Conservation (phyloP, 2,797 vertebrate genomes). For the Enteromius radiatus region DNA sequence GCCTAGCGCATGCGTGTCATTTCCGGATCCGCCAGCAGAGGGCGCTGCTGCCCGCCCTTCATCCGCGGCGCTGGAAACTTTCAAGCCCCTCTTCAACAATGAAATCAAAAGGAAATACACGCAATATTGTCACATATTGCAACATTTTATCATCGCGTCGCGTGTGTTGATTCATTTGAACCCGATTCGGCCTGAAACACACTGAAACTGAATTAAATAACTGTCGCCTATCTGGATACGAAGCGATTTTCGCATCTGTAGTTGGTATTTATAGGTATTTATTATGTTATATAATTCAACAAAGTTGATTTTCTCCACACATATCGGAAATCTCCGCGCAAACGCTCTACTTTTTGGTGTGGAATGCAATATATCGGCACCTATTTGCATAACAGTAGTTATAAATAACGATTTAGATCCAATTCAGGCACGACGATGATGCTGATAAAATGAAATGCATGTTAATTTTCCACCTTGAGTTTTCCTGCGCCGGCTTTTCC, state of each 20-base stretch:
- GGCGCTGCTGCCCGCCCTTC: conserved; percentile 78
- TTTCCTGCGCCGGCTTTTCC: neutral
- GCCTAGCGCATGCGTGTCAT: neutral
- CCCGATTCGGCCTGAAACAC: too few species aligned
- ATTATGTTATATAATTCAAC: conserved; percentile 28
- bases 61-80: conserved; percentile 82
- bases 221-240: too few species aligned
- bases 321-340: neutral
- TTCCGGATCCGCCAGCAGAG: conserved; percentile 70
- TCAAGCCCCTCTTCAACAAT: conserved; percentile 71
- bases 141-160: neutral
- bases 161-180: neutral
- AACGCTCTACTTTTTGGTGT: neutral
- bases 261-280: conserved; percentile 8
- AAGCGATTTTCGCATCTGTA: neutral
- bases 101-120: conserved; percentile 50
- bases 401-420: neutral
- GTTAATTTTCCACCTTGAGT: neutral
- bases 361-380: neutral
- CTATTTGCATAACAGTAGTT: conserved; percentile 7
- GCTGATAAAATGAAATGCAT: neutral
- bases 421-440: neutral
- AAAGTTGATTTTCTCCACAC: conserved; percentile 42
- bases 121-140: conserved; percentile 39
- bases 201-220: too few species aligned